Evolutionary conservation across 2,888 invertebrate genomes (phyloP), one percentile per base, ranked within the genome.

Genomic region (Drosophila infuscata): DNA sequence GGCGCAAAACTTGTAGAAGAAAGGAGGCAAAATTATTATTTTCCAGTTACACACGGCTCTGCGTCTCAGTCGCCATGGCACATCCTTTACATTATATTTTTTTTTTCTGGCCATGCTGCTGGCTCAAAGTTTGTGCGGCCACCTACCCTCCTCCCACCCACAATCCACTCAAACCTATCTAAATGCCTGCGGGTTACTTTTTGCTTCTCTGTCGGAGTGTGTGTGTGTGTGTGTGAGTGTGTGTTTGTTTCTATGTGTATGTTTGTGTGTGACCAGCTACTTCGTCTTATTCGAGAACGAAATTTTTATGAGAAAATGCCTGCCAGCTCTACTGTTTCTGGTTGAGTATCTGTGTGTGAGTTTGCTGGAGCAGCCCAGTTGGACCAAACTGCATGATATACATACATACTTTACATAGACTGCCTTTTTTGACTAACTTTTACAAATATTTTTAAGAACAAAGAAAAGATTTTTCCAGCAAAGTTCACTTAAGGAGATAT

Each of bases 11-110:
- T 46, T 38, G 69, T 74, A 49, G 66, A 41, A 57, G 54, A 72
- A 65, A 70, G 53, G 72, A 77, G 74, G 74, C 67, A 74, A 84
- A 92, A 92, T 91, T 92, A 92, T 92, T 92, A 92, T 92, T 92
- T 92, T 91, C 92, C 91, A 92, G 92, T 92, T 92, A 91, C 90
- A 83, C 83, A 83, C 83, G 83, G 80, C 81, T 88, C 81, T 88
- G 78, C 76, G 77, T 79, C 81, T 82, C 76, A 76, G 89, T 87
- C 80, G 75, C 81, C 83, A 80, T 82, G 79, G 82, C 78, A 89
- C 88, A 90, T 90, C 91, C 90, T 90, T 89, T 90, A 88, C 89
- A 83, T 88, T 90, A 80, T 29, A 29, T 43, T 65, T 83, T 67
- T 73, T 43, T 65, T 83, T 67, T 73, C 82, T 81, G 78, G 78